phyloP scores from a whole-genome alignment of 2,888 invertebrate genomes.

The Deilephila elpenor region DNA sequence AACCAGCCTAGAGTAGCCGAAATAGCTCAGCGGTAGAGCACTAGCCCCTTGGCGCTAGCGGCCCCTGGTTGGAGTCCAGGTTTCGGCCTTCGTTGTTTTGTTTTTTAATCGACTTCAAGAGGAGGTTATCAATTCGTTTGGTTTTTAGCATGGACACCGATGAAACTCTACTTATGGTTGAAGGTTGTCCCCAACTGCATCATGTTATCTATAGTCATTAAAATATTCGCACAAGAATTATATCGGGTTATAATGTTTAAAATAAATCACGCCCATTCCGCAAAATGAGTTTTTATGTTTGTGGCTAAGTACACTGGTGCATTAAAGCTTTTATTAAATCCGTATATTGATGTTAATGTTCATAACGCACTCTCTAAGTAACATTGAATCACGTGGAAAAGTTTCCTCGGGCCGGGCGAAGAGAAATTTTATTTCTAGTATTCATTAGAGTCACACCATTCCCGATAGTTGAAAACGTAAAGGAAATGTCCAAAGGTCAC shows the following conservation, averaged over 20 bases:
- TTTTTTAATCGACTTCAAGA: no score
- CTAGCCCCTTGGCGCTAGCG: no score
- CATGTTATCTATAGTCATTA: no score
- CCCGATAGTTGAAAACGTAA: conserved; percentile 18
- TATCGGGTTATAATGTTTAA: neutral
- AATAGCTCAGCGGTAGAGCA: no score
- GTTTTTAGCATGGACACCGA: no score
- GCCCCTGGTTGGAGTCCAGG: no score
- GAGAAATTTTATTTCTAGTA: conserved; percentile 12
- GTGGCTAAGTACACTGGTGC: neutral
- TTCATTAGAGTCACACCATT: conserved; percentile 4
- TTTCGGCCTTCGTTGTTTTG: no score
- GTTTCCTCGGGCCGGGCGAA: neutral
- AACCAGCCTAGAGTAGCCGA: no score
- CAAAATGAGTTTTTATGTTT: neutral
- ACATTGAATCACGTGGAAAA: conserved; percentile 10
- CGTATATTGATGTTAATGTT: neutral
- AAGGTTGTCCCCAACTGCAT: no score
- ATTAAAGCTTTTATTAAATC: neutral
- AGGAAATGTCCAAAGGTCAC: conserved; percentile 27
- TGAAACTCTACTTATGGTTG: no score
- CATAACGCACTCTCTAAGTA: conserved; percentile 9
- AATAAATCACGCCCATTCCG: neutral
- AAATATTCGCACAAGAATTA: no score
- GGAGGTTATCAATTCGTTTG: no score